Evolutionary conservation across 2,888 invertebrate genomes (phyloP).

Genomic region (Tenodera sinensis): DNA sequence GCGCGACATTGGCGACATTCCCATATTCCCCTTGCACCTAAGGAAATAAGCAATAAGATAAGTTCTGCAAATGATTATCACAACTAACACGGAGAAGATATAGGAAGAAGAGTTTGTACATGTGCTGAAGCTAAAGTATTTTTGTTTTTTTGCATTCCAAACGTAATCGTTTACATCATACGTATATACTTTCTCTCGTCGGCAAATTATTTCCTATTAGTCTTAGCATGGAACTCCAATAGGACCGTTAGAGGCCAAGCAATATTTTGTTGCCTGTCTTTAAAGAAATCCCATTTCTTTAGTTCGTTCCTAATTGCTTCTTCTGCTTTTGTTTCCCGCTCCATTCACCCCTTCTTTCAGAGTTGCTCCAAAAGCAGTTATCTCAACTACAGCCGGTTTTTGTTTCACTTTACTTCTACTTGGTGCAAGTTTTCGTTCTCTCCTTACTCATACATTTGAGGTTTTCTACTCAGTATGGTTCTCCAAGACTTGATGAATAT

Average conservation of each 20-base stretch:
- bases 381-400: not conserved
- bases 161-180: no score
- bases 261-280: not conserved
- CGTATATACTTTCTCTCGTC: not conserved
- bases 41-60: no score
- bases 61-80: no score
- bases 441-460: no score
- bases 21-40: no score
- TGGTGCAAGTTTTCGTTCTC: not conserved
- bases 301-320: not conserved
- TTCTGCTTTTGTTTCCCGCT: not conserved
- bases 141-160: no score
- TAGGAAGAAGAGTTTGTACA: no score
- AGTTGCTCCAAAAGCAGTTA: not conserved
- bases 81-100: no score
- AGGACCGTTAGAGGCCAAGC: not conserved
- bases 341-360: not conserved
- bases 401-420: not conserved
- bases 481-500: no score
- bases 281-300: not conserved
- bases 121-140: no score
- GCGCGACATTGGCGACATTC: no score
- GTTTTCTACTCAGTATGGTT: no score
- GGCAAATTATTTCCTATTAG: not conserved
- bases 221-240: not conserved